These are phyloP conservation scores for Cantharis rustica DNA, from an alignment of 2,888 invertebrate species.

Conservation along the genomic window DNA sequence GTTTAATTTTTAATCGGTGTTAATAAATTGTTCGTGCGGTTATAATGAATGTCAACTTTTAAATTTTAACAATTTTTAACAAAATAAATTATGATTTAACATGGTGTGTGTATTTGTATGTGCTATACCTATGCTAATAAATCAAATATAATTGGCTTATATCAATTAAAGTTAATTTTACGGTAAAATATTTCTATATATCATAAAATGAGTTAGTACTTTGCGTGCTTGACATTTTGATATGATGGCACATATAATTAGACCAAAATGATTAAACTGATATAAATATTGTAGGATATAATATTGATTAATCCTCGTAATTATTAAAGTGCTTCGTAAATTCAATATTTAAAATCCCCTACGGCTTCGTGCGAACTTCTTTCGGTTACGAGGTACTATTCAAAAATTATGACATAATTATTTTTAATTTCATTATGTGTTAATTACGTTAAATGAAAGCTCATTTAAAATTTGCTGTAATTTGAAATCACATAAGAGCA, in stretches of 20 bases:
- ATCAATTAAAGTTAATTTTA: conserved; percentile 1
- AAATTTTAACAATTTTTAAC: not conserved
- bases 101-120: not conserved
- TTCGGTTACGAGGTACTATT: not conserved
- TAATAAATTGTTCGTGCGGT: not conserved
- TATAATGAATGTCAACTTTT: not conserved
- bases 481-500: not conserved
- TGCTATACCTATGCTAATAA: not conserved
- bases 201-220: conserved; percentile 1
- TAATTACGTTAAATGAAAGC: not conserved
- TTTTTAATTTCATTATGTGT: not conserved
- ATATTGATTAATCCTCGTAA: not conserved
- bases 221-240: conserved; percentile 3
- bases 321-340: not conserved
- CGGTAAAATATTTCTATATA: conserved; percentile 3
- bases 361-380: not conserved
- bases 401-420: not conserved
- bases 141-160: conserved; percentile 1
- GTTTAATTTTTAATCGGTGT: not conserved
- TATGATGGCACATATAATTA: conserved; percentile 1
- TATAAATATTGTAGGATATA: not conserved
- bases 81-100: not conserved
- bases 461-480: not conserved
- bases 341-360: not conserved
- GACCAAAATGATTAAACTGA: not conserved